A percentile compares a stretch with the other conserved stretches of the same genome.
Conservation (phyloP, 2,113 vertebrate species). For the Zapornia atra region DNA sequence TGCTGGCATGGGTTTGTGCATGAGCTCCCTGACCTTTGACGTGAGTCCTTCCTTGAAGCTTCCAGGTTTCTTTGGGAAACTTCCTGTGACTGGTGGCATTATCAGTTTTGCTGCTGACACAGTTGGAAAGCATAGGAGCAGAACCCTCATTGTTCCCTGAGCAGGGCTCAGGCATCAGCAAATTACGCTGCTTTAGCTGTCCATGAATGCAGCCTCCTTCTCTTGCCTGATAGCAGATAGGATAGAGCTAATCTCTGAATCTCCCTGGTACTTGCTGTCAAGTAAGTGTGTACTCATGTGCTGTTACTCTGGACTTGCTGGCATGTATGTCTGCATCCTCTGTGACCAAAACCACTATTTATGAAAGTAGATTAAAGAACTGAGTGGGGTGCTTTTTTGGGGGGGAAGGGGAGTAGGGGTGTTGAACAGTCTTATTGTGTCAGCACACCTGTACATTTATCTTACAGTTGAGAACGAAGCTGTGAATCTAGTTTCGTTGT, state of each 20-base stretch:
- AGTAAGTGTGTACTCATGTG: not conserved
- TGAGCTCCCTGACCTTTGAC: not conserved
- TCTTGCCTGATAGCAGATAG: slow-evolving; percentile 1
- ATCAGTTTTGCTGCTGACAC: not conserved
- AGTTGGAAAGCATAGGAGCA: not conserved
- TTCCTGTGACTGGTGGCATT: not conserved
- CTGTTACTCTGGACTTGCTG: not conserved
- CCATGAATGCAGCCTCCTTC: not conserved
- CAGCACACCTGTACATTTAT: not conserved
- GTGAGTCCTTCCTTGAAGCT: not conserved
- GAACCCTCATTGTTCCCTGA: not conserved
- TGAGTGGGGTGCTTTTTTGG: not conserved
- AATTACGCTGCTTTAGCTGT: not conserved
- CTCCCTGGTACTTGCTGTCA: not conserved
- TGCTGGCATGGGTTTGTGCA: not conserved
- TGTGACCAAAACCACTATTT: not conserved
- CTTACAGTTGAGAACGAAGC: not conserved
- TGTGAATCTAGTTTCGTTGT: not conserved
- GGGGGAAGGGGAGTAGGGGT: no score
- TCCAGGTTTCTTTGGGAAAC: not conserved
- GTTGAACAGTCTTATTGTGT: not conserved
- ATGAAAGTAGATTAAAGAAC: not conserved
- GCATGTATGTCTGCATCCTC: not conserved
- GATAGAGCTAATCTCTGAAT: not conserved
- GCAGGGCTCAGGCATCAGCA: not conserved